phyloP scores from a whole-genome alignment of 2,797 vertebrate species.

The Eupleurogrammus muticus region DNA sequence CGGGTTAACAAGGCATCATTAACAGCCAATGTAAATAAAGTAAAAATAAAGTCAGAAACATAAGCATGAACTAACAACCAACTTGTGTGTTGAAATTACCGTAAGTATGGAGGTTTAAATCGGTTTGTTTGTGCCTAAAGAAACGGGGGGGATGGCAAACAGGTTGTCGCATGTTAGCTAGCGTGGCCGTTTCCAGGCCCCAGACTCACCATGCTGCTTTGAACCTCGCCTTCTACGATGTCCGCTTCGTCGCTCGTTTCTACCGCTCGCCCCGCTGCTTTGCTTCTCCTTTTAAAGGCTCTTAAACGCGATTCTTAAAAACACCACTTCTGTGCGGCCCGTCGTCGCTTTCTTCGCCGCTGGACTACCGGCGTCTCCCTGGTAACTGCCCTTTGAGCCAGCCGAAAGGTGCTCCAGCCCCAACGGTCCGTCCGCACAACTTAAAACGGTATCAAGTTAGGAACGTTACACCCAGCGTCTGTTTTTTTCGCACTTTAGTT shows the following conservation, averaged over 20 bases:
- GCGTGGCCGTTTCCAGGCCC: conserved; percentile 60
- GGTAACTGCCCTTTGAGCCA: conserved; percentile 28
- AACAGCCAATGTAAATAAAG: neutral
- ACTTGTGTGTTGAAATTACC: neutral
- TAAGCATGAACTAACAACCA: neutral
- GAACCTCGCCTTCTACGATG: conserved; percentile 37
- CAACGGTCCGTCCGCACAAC: conserved; percentile 31
- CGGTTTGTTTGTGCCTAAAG: neutral
- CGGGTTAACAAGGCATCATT: neutral
- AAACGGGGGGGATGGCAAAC: conserved; percentile 53
- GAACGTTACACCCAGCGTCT: neutral
- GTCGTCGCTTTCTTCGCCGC: conserved; percentile 20
- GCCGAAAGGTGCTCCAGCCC: conserved; percentile 25
- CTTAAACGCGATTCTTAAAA: conserved; percentile 15
- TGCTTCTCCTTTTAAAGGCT: conserved; percentile 16
- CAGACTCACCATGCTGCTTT: conserved; percentile 81
- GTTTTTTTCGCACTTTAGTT: neutral
- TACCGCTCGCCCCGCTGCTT: conserved; percentile 3
- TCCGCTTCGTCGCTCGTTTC: conserved; percentile 24
- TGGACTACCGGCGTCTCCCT: conserved; percentile 51
- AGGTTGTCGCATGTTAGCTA: conserved; percentile 71
- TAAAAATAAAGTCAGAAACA: neutral
- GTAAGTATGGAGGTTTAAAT: too few relatives aligned
- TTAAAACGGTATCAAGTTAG: neutral
- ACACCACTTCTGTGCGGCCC: conserved; percentile 11